Evolutionary conservation across 2,113 vertebrate genomes (phyloP), one percentile per base, ranked within the genome.

Genomic region (Aptenodytes forsteri): DNA sequence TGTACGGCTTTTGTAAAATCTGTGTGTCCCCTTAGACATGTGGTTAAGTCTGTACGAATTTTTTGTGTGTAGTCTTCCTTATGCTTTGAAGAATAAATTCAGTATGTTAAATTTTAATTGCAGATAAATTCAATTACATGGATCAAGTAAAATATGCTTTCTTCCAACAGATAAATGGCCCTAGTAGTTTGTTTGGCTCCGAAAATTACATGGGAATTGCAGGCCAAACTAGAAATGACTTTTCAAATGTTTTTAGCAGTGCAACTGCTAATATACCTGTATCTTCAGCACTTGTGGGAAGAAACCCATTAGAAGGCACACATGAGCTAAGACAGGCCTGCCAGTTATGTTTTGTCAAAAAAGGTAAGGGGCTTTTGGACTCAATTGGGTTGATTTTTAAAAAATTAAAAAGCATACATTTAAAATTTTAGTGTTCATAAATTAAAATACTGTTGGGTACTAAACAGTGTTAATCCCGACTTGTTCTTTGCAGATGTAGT

Each of bases 261-360:
- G 72, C 95, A 59, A 21, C 98, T 91, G 89, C 96, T 87, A 98
- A 96, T 67, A 83, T 98, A 91, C 89, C 97, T 95, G 46, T 96
- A 36, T 86, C 96, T 92, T 89, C 95, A 2, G 82, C 97, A 55
- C 90, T 97, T 81, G 87, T 20, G 7, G 96, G 92, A 34, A 95
- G 97, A 90, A 99, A 99, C 91, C 99, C 99, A 4, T 98, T 99
- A 56, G 99, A 99, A 91, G 99, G 99, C 87, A 99, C 99, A 4
- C 99, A 99, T 75, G 99, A 99, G 44, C 98, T 99, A 90, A 99
- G 98, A 94, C 99, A 99, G 93, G 99, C 99, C n/a, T 99, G 99
- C 96, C 98, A 98, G 56, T 69, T 97, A 44, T 99, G 99, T 96
- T 99, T 98, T 78, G 91, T 99, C 87, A 99, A 98, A 98, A 99